A percentile compares a stretch with the other conserved stretches of the same genome.
Evolutionary conservation across 2,113 vertebrate genomes (phyloP).

Genomic region (Rhinoptilus africanus): DNA sequence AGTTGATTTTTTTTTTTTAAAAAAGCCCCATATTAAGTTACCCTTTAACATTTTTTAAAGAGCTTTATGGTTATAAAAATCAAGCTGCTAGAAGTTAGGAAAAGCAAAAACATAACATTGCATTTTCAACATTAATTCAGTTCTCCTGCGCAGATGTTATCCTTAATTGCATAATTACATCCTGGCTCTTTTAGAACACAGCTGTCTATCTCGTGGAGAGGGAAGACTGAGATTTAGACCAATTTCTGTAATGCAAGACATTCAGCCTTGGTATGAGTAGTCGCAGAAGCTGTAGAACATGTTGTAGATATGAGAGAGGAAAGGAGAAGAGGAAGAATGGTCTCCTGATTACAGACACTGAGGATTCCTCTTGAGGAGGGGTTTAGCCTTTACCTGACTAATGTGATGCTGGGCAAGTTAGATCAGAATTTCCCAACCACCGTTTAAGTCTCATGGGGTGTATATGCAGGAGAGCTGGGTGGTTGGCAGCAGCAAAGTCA

Average conservation of each 20-base stretch:
- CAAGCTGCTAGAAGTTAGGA: not conserved
- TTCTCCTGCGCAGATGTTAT: slow-evolving; percentile 37
- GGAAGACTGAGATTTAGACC: not conserved
- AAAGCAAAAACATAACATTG: not conserved
- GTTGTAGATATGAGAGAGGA: not conserved
- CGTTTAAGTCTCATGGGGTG: not conserved
- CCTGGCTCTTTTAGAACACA: not conserved
- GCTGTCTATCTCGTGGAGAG: not conserved
- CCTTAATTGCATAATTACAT: slow-evolving; percentile 29
- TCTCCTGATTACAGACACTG: not conserved
- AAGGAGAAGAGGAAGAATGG: not conserved
- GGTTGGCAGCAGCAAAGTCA: not conserved
- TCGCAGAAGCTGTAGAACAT: not conserved
- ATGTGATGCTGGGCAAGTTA: not conserved
- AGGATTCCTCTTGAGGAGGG: not conserved
- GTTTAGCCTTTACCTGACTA: not conserved
- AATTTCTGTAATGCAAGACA: not conserved
- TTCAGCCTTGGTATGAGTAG: not conserved
- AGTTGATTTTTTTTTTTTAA: not conserved
- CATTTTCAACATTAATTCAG: not conserved
- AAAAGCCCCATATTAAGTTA: not conserved
- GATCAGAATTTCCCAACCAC: not conserved
- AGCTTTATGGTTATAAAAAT: not conserved
- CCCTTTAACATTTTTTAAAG: not conserved
- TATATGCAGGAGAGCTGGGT: not conserved